Evolutionary conservation across 2,113 vertebrate genomes (phyloP), one percentile per base, ranked within the genome.

Genomic region (Otocyon megalotis): DNA sequence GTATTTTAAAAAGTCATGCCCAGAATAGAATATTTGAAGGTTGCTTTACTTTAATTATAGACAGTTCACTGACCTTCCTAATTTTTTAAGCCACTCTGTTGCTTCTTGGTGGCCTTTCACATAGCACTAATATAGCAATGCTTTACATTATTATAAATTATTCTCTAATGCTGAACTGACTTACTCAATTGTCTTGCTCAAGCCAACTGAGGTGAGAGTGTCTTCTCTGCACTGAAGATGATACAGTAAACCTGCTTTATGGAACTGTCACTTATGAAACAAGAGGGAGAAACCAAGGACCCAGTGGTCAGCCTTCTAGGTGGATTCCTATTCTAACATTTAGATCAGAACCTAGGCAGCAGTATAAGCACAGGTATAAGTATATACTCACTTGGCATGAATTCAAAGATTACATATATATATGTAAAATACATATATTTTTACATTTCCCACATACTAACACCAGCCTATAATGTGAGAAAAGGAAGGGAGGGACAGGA

Each of bases 21-120:
- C 58, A 85, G 71, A 91, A 96, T 91, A 95, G 86, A 94, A 91
- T 65, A 43, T 37, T 84, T 74, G 84, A 94, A 80, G 35, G 28
- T 74, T 83, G 28, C n/a, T 87, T 94, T 32, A 5, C 32, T 72
- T 83, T 93, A 90, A 92, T 90, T 83, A 50, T 19, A 81, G 62
- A 43, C 37, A 30, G 37, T 58, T 72, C 8, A 5, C 67, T 93
- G 60, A 90, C 50, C 69, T 85, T 83, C 37, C 54, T 62, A 37
- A 82, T 50, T 92, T 69, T 32, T 79, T 50, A 85, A 81, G 85
- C 28, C 53, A 86, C 63, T 37, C 19, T n/a, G 60, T 72, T 71
- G 63, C 16, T 60, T 80, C 1, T 65, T 80, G 67, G 43, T 58
- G 20, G 30, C 2, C 11, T 48, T 90, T 86, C 43, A 26, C 11